Conservation (phyloP, 2,113 vertebrate genomes). For the rabbit (Oryctolagus cuniculus) region mOryCun1.1 NC_091437.1:60503001-60503500, state of each 20-base stretch:
- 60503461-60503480: neutral
- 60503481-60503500: neutral
- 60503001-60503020: neutral
- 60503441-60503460: neutral
- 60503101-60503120: neutral
- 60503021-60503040: neutral
- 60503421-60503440: neutral
- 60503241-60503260: neutral
- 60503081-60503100: neutral
- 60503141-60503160: neutral
- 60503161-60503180: neutral
- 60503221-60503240: neutral
- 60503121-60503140: neutral
- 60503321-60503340: neutral
- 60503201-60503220: accelerated
- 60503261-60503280: too few species aligned
- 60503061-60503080: neutral
- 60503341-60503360: neutral
- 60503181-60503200: neutral
- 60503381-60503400: neutral
- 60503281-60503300: neutral
- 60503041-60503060: neutral
- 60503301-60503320: neutral
- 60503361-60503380: neutral
- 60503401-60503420: neutral